phyloP scores from a whole-genome alignment of 2,797 vertebrate genomes.

The Liasis olivaceus region DNA sequence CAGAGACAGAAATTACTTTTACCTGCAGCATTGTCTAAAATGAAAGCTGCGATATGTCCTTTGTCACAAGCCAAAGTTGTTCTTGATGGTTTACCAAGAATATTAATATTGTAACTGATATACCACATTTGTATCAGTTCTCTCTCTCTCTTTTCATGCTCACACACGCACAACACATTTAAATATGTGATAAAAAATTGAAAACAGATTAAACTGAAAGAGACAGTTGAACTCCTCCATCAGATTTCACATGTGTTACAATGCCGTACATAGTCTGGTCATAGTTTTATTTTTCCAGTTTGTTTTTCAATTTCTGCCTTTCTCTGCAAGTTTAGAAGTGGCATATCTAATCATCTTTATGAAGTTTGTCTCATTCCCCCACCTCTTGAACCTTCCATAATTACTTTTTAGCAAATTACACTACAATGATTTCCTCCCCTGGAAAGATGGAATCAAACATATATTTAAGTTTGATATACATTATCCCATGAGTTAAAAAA shows the following conservation, averaged over 20 bases:
- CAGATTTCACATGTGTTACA: conserved; percentile 44
- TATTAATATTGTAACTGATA: conserved; percentile 65
- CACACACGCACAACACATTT: conserved; percentile 13
- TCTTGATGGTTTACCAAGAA: conserved; percentile 59
- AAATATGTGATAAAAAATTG: conserved; percentile 40
- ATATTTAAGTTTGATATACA: not conserved
- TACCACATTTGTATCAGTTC: conserved; percentile 14
- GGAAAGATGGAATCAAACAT: not conserved
- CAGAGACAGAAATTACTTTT: conserved; percentile 39
- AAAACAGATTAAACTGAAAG: conserved; percentile 54
- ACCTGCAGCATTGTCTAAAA: conserved; percentile 57
- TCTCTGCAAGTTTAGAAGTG: conserved; percentile 55
- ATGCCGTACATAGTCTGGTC: conserved; percentile 38
- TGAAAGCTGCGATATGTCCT: conserved; percentile 51
- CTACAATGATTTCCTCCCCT: conserved; percentile 18
- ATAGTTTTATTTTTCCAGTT: conserved; percentile 50
- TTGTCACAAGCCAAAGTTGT: conserved; percentile 61
- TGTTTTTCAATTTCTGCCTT: conserved; percentile 43
- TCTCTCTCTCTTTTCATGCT: not conserved
- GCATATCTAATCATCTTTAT: conserved; percentile 62
- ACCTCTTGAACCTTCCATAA: conserved; percentile 52
- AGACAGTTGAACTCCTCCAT: conserved; percentile 37
- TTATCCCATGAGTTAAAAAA: not conserved
- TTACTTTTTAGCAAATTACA: conserved; percentile 66
- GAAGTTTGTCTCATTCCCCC: conserved; percentile 63